Conservation (phyloP, 2,888 invertebrate species). For the Netelia fuscicornis region DNA sequence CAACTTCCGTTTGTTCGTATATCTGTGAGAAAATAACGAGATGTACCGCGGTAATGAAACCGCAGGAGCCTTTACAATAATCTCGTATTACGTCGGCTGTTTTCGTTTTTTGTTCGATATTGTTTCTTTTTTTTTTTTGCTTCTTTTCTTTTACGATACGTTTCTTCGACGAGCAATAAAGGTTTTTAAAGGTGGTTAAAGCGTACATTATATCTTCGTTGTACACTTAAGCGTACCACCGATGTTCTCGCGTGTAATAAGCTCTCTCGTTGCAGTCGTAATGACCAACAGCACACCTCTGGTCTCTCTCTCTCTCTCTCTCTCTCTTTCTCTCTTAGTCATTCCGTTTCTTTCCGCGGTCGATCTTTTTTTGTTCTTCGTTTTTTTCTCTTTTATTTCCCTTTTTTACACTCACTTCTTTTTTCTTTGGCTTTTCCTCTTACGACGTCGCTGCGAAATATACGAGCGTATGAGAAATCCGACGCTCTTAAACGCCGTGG, state of each 20-base stretch:
- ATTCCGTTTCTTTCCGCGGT: neutral
- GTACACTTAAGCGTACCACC: slow-evolving; percentile 13
- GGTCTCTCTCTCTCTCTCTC: neutral
- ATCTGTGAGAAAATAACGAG: slow-evolving; percentile 1
- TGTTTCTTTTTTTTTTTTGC: slow-evolving; percentile 22
- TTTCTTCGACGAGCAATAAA: slow-evolving; percentile 8
- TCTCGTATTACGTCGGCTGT: slow-evolving; percentile 11
- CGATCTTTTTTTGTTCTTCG: neutral
- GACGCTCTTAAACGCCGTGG: slow-evolving; percentile 1
- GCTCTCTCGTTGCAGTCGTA: slow-evolving; percentile 19
- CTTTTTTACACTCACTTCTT: neutral
- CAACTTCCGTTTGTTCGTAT: slow-evolving; percentile 13
- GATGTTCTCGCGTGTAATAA: slow-evolving; percentile 38
- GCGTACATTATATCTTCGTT: slow-evolving; percentile 5
- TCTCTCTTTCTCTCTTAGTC: neutral
- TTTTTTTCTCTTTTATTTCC: neutral
- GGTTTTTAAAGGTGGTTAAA: slow-evolving; percentile 34
- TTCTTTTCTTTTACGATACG: neutral
- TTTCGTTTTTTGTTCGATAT: neutral
- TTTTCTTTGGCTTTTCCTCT: neutral
- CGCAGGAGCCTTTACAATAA: neutral
- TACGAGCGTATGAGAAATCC: neutral
- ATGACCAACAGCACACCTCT: slow-evolving; percentile 3
- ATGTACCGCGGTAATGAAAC: slow-evolving; percentile 1
- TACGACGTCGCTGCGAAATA: too few relatives aligned